Conservation (phyloP, 2,113 vertebrate genomes). For the Origma solitaria region DNA sequence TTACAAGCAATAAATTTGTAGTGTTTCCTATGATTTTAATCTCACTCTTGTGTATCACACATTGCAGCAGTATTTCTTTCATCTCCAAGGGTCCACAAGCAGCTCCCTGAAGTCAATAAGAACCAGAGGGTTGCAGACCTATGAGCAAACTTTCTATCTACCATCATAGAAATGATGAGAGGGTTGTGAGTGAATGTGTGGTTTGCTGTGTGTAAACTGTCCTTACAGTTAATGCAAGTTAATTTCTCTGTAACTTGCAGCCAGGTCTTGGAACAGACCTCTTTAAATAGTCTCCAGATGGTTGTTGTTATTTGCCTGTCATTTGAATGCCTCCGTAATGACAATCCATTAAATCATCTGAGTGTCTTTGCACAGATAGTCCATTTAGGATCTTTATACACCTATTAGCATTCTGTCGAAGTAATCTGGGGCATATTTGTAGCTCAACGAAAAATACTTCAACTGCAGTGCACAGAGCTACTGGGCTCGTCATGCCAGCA, state of each 20-base stretch:
- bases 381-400: background rate
- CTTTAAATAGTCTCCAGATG: conserved; percentile 14
- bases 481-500: background rate
- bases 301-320: background rate
- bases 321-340: background rate
- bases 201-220: background rate
- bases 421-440: background rate
- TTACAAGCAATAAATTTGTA: background rate
- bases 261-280: background rate
- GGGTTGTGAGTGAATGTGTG: background rate
- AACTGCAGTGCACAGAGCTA: background rate
- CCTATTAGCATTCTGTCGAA: background rate
- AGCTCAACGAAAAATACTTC: background rate
- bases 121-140: background rate
- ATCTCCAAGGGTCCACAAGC: background rate
- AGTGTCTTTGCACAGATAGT: background rate
- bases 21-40: background rate
- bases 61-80: background rate
- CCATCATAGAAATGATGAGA: background rate
- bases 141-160: background rate
- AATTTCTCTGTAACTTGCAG: background rate
- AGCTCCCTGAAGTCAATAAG: background rate
- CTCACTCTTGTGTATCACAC: background rate
- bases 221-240: background rate
- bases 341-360: background rate